Conservation (phyloP, 2,888 invertebrate species). For the Nemoura dubitans region DNA sequence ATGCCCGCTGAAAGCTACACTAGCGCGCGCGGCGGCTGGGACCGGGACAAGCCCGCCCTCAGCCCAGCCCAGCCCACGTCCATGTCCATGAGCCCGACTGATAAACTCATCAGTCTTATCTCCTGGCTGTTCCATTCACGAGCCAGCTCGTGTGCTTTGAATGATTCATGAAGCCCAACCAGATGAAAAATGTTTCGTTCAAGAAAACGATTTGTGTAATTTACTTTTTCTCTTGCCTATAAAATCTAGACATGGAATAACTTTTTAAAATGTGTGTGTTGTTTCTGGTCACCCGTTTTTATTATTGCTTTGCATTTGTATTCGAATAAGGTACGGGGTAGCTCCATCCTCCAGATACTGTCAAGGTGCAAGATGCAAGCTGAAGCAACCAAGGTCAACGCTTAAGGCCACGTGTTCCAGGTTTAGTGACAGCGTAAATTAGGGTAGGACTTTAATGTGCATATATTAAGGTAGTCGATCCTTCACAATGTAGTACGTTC, state of each 20-base stretch:
- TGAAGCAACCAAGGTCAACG: too few species aligned
- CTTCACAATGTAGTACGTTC: too few species aligned
- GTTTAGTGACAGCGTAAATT: too few species aligned
- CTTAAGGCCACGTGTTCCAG: too few species aligned
- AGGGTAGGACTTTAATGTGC: too few species aligned
- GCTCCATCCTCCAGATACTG: too few species aligned
- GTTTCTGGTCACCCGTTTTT: neutral
- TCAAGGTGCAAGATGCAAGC: neutral
- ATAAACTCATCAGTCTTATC: neutral
- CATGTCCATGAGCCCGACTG: neutral
- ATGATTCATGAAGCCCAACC: neutral
- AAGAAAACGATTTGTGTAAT: slow-evolving; percentile 12
- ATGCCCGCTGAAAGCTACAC: neutral
- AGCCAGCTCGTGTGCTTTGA: neutral
- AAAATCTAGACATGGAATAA: neutral
- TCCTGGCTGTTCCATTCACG: neutral
- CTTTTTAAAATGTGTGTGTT: neutral
- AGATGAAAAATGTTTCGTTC: neutral
- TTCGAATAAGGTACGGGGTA: neutral
- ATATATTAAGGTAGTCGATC: too few species aligned
- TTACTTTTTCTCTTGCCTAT: neutral
- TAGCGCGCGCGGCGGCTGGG: too few species aligned
- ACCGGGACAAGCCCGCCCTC: neutral
- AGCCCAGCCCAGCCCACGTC: too few species aligned
- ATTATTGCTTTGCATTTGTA: neutral